Conservation (phyloP, 2,113 vertebrate genomes). For the Ciconia maguari region DNA sequence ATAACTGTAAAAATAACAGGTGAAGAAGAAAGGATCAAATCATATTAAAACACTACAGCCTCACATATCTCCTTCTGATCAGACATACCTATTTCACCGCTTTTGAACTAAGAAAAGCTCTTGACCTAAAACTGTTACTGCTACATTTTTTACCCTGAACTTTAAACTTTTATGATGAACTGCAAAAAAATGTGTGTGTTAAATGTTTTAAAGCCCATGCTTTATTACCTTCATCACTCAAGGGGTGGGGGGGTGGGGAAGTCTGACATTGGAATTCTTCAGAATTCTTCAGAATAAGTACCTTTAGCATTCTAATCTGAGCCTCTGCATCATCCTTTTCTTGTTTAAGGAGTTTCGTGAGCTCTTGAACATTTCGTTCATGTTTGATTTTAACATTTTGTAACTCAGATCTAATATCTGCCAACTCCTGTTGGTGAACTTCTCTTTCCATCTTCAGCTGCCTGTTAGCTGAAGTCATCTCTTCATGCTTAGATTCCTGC, state of each 20-base stretch:
- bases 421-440: constrained; percentile 83
- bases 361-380: constrained; percentile 79
- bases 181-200: not conserved
- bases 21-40: not conserved
- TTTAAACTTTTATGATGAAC: not conserved
- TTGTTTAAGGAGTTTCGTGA: constrained; percentile 73
- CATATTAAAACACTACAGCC: not conserved
- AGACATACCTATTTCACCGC: not conserved
- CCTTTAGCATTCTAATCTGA: constrained; percentile 82
- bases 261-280: constrained; percentile 15
- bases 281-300: constrained; percentile 57
- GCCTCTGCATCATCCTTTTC: constrained; percentile 80
- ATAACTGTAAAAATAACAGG: not conserved
- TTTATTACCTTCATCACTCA: constrained; percentile 31
- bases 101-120: not conserved
- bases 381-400: constrained; percentile 78
- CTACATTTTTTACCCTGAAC: not conserved
- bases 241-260: not conserved
- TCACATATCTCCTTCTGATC: not conserved
- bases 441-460: constrained; percentile 89
- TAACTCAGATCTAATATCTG: constrained; percentile 70
- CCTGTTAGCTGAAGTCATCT: constrained; percentile 71
- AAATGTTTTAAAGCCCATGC: constrained; percentile 7
- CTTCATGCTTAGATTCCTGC: constrained; percentile 73
- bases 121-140: not conserved